These are phyloP conservation scores for Drosophila pallidifrons DNA, from an alignment of 1,140 invertebrate genomes.

Conservation along the genomic window DNA sequence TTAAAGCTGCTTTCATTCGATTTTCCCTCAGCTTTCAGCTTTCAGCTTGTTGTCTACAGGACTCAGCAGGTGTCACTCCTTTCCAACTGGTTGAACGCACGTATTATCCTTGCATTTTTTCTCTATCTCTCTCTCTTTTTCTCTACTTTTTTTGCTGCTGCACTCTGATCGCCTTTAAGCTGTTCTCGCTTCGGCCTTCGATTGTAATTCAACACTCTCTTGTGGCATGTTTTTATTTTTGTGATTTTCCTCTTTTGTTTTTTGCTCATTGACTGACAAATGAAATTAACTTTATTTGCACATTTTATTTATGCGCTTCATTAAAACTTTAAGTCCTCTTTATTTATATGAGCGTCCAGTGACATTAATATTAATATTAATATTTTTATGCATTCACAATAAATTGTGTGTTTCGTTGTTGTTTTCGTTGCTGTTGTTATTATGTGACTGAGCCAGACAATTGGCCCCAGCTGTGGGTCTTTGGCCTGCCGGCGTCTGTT, in stretches of 20 bases:
- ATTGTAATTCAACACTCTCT: constrained; percentile 1
- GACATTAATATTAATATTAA: constrained; percentile 75
- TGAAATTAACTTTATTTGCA: constrained; percentile 76
- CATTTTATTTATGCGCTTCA: constrained; percentile 81
- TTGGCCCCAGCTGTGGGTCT: constrained; percentile 44
- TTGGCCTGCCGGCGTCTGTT: constrained; percentile 56
- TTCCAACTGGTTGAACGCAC: constrained; percentile 50
- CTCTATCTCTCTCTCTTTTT: too few species aligned
- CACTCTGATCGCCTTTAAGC: constrained; percentile 14
- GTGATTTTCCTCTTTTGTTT: constrained; percentile 10
- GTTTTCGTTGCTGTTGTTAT: constrained; percentile 63
- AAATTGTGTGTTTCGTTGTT: constrained; percentile 42
- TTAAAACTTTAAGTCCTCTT: constrained; percentile 77
- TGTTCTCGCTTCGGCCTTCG: constrained; percentile 2
- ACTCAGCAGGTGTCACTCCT: constrained; percentile 49
- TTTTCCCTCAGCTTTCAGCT: constrained; percentile 2
- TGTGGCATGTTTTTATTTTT: constrained; percentile 22
- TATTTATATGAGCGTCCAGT: constrained; percentile 60
- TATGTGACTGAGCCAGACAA: constrained; percentile 57
- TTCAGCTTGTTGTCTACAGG: constrained; percentile 27
- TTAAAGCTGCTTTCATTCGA: background rate
- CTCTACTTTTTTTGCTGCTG: too few species aligned
- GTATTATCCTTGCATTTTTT: background rate
- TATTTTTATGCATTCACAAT: constrained; percentile 58
- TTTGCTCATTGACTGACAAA: constrained; percentile 51